These are phyloP conservation scores for Drepana arcuata DNA, from an alignment of 1,140 invertebrate species.

Conservation along the genomic window DNA sequence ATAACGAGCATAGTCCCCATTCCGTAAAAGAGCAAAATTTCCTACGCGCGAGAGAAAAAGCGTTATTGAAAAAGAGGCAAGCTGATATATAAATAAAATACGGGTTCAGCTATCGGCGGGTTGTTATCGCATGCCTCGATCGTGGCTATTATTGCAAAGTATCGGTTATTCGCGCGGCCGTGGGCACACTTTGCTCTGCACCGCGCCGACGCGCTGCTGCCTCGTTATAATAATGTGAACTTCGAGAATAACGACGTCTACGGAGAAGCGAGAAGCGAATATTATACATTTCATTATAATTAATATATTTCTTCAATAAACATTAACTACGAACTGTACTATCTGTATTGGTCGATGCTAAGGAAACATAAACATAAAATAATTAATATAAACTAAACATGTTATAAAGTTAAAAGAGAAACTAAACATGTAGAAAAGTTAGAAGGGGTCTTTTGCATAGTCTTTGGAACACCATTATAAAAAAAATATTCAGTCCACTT, in stretches of 20 bases:
- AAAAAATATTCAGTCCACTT: too few relatives aligned
- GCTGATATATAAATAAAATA: slow-evolving; percentile 72
- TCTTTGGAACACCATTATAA: too few relatives aligned
- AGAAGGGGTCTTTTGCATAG: too few relatives aligned
- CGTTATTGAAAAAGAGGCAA: slow-evolving; percentile 69
- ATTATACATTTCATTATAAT: slow-evolving; percentile 24
- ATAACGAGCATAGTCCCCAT: slow-evolving; percentile 56
- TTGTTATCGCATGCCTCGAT: slow-evolving; percentile 70
- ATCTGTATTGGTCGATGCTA: too few relatives aligned
- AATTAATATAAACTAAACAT: too few relatives aligned
- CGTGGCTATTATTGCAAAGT: slow-evolving; percentile 62
- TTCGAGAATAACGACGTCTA: slow-evolving; percentile 55
- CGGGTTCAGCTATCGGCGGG: slow-evolving; percentile 70
- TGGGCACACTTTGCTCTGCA: slow-evolving; percentile 68
- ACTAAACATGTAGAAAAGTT: too few relatives aligned
- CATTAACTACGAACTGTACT: too few relatives aligned
- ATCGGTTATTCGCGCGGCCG: slow-evolving; percentile 58
- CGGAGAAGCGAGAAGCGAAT: slow-evolving; percentile 39
- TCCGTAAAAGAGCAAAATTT: slow-evolving; percentile 67
- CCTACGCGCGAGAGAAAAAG: slow-evolving; percentile 64
- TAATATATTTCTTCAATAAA: too few relatives aligned
- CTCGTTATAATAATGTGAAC: slow-evolving; percentile 72
- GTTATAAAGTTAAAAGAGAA: too few relatives aligned
- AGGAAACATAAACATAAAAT: too few relatives aligned
- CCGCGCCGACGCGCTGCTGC: slow-evolving; percentile 40